A percentile compares a stretch with the other conserved stretches of the same genome.
These are phyloP conservation scores for Sphinx pinastri DNA, from an alignment of 2,888 invertebrate genomes.

Conservation along the genomic window DNA sequence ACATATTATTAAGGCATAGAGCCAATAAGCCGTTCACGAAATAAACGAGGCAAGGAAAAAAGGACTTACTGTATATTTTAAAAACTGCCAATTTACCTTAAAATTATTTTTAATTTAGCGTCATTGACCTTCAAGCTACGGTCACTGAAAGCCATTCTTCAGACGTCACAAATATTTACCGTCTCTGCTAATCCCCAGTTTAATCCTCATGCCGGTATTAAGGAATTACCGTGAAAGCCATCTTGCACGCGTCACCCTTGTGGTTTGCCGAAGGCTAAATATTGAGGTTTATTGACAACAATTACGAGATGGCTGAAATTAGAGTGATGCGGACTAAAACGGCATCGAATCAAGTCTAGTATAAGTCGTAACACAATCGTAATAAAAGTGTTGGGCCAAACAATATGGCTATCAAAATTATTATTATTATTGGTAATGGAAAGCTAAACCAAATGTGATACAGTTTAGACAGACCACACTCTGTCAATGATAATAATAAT, in stretches of 20 bases:
- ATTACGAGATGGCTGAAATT: slow-evolving; percentile 31
- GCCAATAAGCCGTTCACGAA: too few relatives aligned
- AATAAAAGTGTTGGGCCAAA: too few relatives aligned
- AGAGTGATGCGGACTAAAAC: neutral
- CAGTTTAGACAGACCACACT: too few relatives aligned
- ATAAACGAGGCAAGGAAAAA: too few relatives aligned
- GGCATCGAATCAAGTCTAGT: neutral
- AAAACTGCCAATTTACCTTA: neutral
- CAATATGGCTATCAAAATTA: too few relatives aligned
- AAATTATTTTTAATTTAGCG: slow-evolving; percentile 2
- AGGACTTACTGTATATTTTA: neutral
- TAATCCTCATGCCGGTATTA: slow-evolving; percentile 50
- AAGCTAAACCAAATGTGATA: too few relatives aligned
- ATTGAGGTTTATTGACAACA: slow-evolving; percentile 49
- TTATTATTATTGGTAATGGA: too few relatives aligned
- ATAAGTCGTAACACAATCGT: neutral
- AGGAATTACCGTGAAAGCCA: slow-evolving; percentile 57
- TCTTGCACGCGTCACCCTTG: slow-evolving; percentile 44
- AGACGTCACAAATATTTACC: slow-evolving; percentile 60
- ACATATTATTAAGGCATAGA: too few relatives aligned
- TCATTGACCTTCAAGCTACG: slow-evolving; percentile 45
- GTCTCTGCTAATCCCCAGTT: slow-evolving; percentile 43
- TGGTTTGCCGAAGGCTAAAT: slow-evolving; percentile 46
- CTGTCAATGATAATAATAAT: too few relatives aligned
- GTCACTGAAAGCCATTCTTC: slow-evolving; percentile 44